Conservation (phyloP, 2,888 invertebrate genomes). For the Meiosimyza platycephala region DNA sequence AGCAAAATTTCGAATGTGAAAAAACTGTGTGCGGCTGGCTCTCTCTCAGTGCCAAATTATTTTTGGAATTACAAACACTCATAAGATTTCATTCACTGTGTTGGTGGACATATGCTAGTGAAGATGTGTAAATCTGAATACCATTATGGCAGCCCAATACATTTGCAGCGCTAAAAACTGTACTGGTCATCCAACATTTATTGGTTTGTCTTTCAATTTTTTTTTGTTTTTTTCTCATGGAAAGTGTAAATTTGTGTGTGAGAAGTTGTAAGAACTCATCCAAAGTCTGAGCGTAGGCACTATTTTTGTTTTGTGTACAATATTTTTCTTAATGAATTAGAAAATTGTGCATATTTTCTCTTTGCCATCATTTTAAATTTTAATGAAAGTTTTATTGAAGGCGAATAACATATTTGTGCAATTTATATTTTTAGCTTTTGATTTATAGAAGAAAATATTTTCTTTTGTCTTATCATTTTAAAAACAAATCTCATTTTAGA, state of each 20-base stretch:
- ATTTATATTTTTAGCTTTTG: slow-evolving; percentile 13
- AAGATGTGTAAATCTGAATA: background rate
- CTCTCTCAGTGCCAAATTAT: slow-evolving; percentile 62
- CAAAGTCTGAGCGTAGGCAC: too few species aligned
- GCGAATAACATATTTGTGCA: slow-evolving; percentile 18
- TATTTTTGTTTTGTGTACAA: too few species aligned
- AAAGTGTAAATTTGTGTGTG: background rate
- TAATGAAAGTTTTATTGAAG: slow-evolving; percentile 16
- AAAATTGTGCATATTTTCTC: background rate
- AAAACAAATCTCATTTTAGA: too few species aligned
- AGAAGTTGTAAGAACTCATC: too few species aligned
- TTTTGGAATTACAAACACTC: slow-evolving; percentile 64
- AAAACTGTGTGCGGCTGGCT: slow-evolving; percentile 37
- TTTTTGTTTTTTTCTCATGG: background rate
- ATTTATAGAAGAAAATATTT: slow-evolving; percentile 6
- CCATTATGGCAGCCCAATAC: too few species aligned
- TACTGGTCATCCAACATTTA: too few species aligned
- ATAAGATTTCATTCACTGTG: background rate
- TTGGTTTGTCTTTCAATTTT: background rate
- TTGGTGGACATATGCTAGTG: background rate
- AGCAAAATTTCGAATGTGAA: slow-evolving; percentile 42
- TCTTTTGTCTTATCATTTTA: too few species aligned
- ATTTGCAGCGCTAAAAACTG: too few species aligned
- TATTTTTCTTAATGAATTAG: background rate
- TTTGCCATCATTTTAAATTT: background rate